Conservation (phyloP, 2,888 invertebrate species). For the Cheilosia vernalis region DNA sequence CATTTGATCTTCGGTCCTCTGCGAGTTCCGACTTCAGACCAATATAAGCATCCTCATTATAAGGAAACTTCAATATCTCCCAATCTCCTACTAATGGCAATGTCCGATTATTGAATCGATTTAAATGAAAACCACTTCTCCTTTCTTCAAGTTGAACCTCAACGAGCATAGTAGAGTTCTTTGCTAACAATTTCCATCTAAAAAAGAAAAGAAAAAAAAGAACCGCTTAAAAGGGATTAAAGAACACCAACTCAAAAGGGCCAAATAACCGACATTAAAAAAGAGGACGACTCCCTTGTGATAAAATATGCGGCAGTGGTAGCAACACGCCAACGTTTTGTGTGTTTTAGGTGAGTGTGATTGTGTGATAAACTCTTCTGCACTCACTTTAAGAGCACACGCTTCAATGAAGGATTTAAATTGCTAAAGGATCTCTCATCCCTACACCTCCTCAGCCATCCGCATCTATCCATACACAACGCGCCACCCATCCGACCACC, state of each 20-base stretch:
- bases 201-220: constrained; percentile 11
- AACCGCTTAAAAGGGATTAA: constrained; percentile 64
- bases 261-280: constrained; percentile 75
- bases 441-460: constrained; percentile 22
- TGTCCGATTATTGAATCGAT: constrained; percentile 20
- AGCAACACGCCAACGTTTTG: constrained; percentile 71
- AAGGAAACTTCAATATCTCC: too few relatives aligned
- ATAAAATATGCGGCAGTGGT: constrained; percentile 75
- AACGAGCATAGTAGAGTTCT: constrained; percentile 33
- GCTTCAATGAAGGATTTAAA: constrained; percentile 75
- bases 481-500: constrained; percentile 11
- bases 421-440: constrained; percentile 68
- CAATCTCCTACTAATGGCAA: too few relatives aligned
- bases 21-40: too few relatives aligned
- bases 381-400: constrained; percentile 74
- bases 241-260: constrained; percentile 66
- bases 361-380: constrained; percentile 75
- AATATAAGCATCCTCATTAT: too few relatives aligned
- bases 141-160: constrained; percentile 56
- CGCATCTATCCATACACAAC: background rate
- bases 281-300: constrained; percentile 69
- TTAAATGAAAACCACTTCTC: constrained; percentile 34
- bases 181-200: constrained; percentile 33
- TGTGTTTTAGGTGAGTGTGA: constrained; percentile 72
- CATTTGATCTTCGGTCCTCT: too few relatives aligned